phyloP scores from a whole-genome alignment of 2,113 vertebrate genomes.

The Tapirus terrestris region DNA sequence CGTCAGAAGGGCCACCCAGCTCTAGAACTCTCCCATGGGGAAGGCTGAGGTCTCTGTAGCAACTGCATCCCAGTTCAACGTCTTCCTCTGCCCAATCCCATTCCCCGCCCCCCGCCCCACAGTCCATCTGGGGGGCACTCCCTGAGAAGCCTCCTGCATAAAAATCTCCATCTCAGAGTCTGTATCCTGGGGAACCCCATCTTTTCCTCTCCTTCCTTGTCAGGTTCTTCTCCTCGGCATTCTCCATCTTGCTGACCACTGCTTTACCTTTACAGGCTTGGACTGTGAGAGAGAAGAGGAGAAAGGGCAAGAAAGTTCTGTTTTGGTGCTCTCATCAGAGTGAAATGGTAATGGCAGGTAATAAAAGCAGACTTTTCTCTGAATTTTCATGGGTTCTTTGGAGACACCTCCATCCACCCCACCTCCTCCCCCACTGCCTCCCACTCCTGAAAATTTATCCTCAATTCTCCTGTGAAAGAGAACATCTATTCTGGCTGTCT shows the following conservation, averaged over 20 bases:
- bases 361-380: not conserved
- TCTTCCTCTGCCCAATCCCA: not conserved
- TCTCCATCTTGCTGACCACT: not conserved
- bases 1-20: not conserved
- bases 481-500: not conserved
- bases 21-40: not conserved
- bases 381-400: not conserved
- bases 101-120: not conserved
- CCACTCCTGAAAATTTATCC: not conserved
- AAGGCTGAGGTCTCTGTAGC: not conserved
- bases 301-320: not conserved
- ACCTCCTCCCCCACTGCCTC: fast-evolving
- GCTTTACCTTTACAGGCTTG: not conserved
- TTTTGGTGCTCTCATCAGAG: not conserved
- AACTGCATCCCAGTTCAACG: not conserved
- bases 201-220: not conserved
- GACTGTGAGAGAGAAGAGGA: not conserved
- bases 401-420: not conserved
- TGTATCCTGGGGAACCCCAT: not conserved
- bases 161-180: not conserved
- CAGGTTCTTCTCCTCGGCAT: not conserved
- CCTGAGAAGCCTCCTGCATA: no score
- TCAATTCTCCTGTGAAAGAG: no score
- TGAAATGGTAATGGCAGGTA: not conserved
- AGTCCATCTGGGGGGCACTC: not conserved